Percentiles rank a stretch among this genome's conserved stretches.
These are phyloP conservation scores for Clinocottus analis DNA, from an alignment of 2,113 vertebrate genomes.

Conservation along the genomic window DNA sequence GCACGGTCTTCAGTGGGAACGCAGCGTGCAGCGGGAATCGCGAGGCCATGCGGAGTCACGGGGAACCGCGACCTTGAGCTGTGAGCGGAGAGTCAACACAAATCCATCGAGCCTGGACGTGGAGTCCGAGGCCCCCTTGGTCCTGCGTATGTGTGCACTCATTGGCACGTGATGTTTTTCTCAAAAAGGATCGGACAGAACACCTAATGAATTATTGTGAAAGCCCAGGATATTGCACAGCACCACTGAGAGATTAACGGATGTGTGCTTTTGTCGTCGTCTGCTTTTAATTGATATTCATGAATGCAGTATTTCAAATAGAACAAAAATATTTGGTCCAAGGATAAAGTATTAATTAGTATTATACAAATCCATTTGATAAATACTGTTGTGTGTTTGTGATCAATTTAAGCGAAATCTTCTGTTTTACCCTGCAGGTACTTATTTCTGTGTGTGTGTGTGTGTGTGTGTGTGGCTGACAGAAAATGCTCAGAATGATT, in stretches of 20 bases:
- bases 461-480: conserved; percentile 24
- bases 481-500: conserved; percentile 37
- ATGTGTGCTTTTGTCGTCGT: conserved; percentile 41
- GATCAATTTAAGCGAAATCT: too few species aligned
- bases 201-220: conserved; percentile 55
- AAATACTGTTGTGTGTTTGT: conserved; percentile 22
- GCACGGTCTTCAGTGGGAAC: conserved; percentile 68
- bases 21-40: conserved; percentile 57
- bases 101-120: conserved; percentile 34
- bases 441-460: conserved; percentile 27
- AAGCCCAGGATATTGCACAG: conserved; percentile 38
- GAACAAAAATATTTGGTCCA: conserved; percentile 47
- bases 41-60: conserved; percentile 49
- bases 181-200: conserved; percentile 51
- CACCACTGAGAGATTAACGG: conserved; percentile 49
- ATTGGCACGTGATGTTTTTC: conserved; percentile 60
- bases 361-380: conserved; percentile 24
- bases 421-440: too few species aligned
- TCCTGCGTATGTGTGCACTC: conserved; percentile 14
- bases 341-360: conserved; percentile 39
- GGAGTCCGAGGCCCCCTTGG: conserved; percentile 23
- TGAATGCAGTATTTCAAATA: conserved; percentile 49
- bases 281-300: conserved; percentile 62
- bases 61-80: conserved; percentile 65
- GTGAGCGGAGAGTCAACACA: conserved; percentile 40